These are phyloP conservation scores for Cloeon dipterum DNA, from an alignment of 2,888 invertebrate species.

Conservation along the genomic window DNA sequence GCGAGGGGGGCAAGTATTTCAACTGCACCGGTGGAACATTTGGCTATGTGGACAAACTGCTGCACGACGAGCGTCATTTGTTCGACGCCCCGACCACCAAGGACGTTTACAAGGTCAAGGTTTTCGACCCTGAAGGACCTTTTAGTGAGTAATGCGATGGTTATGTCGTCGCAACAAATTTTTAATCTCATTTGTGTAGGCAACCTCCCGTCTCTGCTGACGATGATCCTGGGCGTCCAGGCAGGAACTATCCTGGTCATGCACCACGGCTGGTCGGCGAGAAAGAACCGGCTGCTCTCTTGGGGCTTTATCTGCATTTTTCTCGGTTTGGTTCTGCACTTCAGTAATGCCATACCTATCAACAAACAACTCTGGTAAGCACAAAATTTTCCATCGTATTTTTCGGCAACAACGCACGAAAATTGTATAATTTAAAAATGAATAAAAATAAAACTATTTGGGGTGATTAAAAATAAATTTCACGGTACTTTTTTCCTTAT, in stretches of 20 bases:
- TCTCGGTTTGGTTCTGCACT: conserved; percentile 16
- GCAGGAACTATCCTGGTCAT: conserved; percentile 49
- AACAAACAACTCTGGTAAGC: conserved; percentile 88
- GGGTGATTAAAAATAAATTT: too few species aligned
- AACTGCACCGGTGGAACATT: conserved; percentile 77
- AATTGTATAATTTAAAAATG: too few species aligned
- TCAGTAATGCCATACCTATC: conserved; percentile 62
- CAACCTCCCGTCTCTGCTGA: conserved; percentile 49
- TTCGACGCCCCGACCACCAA: conserved; percentile 46
- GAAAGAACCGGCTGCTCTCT: conserved; percentile 49
- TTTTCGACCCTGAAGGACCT: conserved; percentile 81
- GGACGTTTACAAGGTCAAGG: conserved; percentile 26
- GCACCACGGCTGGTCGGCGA: conserved; percentile 26
- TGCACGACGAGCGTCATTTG: conserved; percentile 54
- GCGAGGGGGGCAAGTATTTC: conserved; percentile 35
- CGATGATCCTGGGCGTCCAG: conserved; percentile 59
- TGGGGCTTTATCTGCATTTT: conserved; percentile 48
- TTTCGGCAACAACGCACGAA: too few species aligned
- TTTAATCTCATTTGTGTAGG: too few species aligned
- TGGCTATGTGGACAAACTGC: conserved; percentile 54
- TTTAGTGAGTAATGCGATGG: too few species aligned
- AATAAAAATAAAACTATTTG: too few species aligned
- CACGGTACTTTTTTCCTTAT: too few species aligned
- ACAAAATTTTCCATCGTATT: too few species aligned
- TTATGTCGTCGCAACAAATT: too few species aligned